These are phyloP conservation scores for Neolamprologus kungweensis DNA, from an alignment of 2,113 vertebrate species.

Conservation along the genomic window DNA sequence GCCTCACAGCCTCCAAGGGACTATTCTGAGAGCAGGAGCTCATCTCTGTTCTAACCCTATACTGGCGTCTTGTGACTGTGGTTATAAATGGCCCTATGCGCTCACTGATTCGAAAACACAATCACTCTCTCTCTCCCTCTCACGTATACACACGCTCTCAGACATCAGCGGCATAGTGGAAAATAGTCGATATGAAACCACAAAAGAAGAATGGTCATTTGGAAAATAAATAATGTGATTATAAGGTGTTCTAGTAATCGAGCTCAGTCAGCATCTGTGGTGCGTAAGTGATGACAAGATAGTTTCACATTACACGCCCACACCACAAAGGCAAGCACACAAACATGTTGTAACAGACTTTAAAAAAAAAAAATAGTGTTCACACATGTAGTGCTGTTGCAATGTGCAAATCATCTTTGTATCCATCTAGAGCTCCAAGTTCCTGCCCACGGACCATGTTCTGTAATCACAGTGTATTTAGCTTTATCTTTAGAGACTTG, in stretches of 20 bases:
- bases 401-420: slow-evolving; percentile 27
- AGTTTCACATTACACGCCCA: neutral
- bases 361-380: neutral
- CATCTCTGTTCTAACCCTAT: slow-evolving; percentile 68
- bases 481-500: slow-evolving; percentile 65
- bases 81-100: slow-evolving; percentile 63
- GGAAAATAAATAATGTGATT: neutral
- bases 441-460: slow-evolving; percentile 49
- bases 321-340: neutral
- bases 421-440: slow-evolving; percentile 9
- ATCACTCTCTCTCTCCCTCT: neutral
- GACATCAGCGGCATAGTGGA: slow-evolving; percentile 2
- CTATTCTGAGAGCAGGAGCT: slow-evolving; percentile 72
- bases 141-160: neutral
- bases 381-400: neutral
- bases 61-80: slow-evolving; percentile 71
- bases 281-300: neutral
- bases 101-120: slow-evolving; percentile 49
- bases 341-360: neutral
- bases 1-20: slow-evolving; percentile 58
- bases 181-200: slow-evolving; percentile 2
- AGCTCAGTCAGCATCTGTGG: neutral
- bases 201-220: slow-evolving; percentile 2
- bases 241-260: neutral
- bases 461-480: slow-evolving; percentile 68